phyloP scores from a whole-genome alignment of 1,140 invertebrate genomes.

The Pachyrhynchus sulphureomaculatus region DNA sequence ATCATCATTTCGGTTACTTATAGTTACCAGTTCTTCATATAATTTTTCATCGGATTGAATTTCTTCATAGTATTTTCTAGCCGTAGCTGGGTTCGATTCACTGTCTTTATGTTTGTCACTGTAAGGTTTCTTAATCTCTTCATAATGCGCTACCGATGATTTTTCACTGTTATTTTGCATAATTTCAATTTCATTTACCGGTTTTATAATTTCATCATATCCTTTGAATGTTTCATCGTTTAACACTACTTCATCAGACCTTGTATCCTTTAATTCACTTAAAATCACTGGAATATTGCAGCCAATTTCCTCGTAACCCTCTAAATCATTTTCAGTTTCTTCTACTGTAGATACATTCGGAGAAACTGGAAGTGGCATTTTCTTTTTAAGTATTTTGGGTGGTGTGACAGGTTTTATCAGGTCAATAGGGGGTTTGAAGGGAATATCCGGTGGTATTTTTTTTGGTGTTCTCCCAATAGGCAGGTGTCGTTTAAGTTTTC shows the following conservation, averaged over 20 bases:
- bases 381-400: constrained; percentile 23
- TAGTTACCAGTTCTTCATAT: constrained; percentile 36
- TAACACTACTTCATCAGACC: not conserved
- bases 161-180: not conserved
- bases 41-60: constrained; percentile 26
- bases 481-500: not conserved
- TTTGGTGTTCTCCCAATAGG: not conserved
- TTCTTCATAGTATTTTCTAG: constrained; percentile 2
- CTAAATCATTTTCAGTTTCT: not conserved
- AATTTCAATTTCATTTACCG: constrained; percentile 11
- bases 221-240: constrained; percentile 19
- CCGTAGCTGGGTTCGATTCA: not conserved
- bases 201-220: constrained; percentile 23
- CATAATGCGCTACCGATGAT: constrained; percentile 3
- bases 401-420: constrained; percentile 4
- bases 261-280: constrained; percentile 4
- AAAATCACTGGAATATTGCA: not conserved
- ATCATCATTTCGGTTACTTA: constrained; percentile 31
- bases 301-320: constrained; percentile 21
- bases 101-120: no score
- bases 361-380: constrained; percentile 21
- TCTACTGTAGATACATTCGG: not conserved
- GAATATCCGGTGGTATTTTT: constrained; percentile 21
- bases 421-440: constrained; percentile 19
- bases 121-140: constrained; percentile 2